Percentiles rank a stretch among this genome's conserved stretches.
Evolutionary conservation across 1,140 invertebrate genomes (phyloP).

Genomic region (Nymphalis io): DNA sequence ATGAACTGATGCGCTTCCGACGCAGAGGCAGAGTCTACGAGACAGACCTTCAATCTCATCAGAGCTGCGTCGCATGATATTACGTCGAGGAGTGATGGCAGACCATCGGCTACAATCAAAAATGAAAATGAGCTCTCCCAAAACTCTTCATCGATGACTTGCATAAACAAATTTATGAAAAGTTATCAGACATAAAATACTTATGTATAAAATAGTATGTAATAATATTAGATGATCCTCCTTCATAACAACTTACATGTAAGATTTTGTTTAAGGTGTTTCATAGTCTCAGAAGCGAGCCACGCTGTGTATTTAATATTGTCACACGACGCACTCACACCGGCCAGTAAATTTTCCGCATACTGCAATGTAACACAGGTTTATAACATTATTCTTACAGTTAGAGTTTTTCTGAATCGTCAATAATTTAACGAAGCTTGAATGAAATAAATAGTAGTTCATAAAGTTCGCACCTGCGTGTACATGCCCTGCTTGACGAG

Average conservation of each 20-base stretch:
- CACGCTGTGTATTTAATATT: constrained; percentile 85
- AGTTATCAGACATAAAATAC: no score
- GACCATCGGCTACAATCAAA: constrained; percentile 53
- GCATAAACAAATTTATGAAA: no score
- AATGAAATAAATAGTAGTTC: background rate
- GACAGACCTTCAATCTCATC: constrained; percentile 64
- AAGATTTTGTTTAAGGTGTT: constrained; percentile 80
- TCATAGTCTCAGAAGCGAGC: constrained; percentile 86
- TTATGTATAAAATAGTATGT: background rate
- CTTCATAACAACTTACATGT: constrained; percentile 57
- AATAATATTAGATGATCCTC: no score
- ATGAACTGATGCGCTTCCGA: constrained; percentile 67
- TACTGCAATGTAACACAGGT: constrained; percentile 73
- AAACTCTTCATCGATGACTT: no score
- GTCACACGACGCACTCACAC: constrained; percentile 81
- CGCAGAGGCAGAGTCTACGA: constrained; percentile 57
- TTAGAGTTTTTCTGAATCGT: no score
- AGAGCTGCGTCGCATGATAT: constrained; percentile 75
- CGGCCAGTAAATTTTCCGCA: constrained; percentile 88
- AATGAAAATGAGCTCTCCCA: background rate
- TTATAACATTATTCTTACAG: no score
- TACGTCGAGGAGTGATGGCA: constrained; percentile 73
- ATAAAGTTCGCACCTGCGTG: constrained; percentile 79
- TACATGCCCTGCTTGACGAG: constrained; percentile 95
- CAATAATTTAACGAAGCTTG: background rate